Percentiles rank a stretch among this genome's conserved stretches.
These are phyloP conservation scores for Temnothorax ravouxi DNA, from an alignment of 2,888 invertebrate genomes.

Conservation along the genomic window DNA sequence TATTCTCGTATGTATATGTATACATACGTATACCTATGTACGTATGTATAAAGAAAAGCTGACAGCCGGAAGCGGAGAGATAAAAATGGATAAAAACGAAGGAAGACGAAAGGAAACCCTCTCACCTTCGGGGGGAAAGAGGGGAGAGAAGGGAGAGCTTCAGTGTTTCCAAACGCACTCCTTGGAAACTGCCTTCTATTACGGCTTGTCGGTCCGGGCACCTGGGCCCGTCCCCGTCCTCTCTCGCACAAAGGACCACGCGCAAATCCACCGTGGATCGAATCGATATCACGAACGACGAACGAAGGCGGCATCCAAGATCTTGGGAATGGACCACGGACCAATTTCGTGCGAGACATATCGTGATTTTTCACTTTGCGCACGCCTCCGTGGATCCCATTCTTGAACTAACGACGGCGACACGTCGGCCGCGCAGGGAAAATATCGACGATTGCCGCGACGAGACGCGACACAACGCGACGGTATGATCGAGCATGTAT, in stretches of 20 bases:
- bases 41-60: slow-evolving; percentile 46
- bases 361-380: slow-evolving; percentile 74
- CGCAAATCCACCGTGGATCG: slow-evolving; percentile 71
- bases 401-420: slow-evolving; percentile 62
- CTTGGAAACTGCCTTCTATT: slow-evolving; percentile 72
- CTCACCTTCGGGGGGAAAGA: slow-evolving; percentile 22
- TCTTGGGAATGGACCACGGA: slow-evolving; percentile 62
- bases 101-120: slow-evolving; percentile 36
- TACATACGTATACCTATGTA: background rate
- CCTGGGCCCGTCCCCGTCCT: slow-evolving; percentile 65
- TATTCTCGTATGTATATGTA: background rate
- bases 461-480: background rate
- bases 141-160: background rate
- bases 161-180: slow-evolving; percentile 69
- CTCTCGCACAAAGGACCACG: slow-evolving; percentile 59
- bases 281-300: slow-evolving; percentile 66
- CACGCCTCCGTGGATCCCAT: slow-evolving; percentile 62
- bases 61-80: slow-evolving; percentile 23
- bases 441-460: slow-evolving; percentile 47
- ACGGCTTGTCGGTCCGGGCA: slow-evolving; percentile 64
- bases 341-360: slow-evolving; percentile 70
- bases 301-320: background rate
- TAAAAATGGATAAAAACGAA: slow-evolving; percentile 43
- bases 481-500: background rate
- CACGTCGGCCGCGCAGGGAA: slow-evolving; percentile 49